A percentile compares a stretch with the other conserved stretches of the same genome.
These are phyloP conservation scores for Cenopis cana DNA, from an alignment of 2,888 invertebrate species.

Conservation along the genomic window DNA sequence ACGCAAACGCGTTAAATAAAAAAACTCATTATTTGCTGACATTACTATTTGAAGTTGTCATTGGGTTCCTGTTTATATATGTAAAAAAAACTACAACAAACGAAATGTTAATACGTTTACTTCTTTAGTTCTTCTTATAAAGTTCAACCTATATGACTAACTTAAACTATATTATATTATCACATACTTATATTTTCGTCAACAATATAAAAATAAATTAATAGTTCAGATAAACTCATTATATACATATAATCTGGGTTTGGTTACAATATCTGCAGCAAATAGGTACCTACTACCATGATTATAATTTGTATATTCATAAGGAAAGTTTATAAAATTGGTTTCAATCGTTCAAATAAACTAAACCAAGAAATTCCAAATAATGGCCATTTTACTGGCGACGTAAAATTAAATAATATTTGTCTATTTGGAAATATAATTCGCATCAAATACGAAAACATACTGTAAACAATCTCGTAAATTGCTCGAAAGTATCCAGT, in stretches of 20 bases:
- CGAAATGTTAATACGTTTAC: no score
- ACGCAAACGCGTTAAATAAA: no score
- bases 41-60: no score
- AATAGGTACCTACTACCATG: no score
- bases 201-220: not conserved
- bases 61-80: no score
- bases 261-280: no score
- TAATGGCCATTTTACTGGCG: conserved; percentile 14
- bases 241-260: no score
- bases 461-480: conserved; percentile 62
- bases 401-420: conserved; percentile 59
- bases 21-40: no score
- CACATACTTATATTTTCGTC: not conserved
- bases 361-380: not conserved
- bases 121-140: not conserved
- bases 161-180: conserved; percentile 2
- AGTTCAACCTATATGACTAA: not conserved
- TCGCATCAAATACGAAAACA: conserved; percentile 68
- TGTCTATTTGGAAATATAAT: conserved; percentile 71
- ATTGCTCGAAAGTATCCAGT: conserved; percentile 64
- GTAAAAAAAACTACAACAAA: no score
- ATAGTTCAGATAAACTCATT: no score
- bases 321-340: not conserved
- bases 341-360: conserved; percentile 19
- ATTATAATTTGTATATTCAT: not conserved